Conservation (phyloP, 2,888 invertebrate genomes). For the Hypercompe scribonia region DNA sequence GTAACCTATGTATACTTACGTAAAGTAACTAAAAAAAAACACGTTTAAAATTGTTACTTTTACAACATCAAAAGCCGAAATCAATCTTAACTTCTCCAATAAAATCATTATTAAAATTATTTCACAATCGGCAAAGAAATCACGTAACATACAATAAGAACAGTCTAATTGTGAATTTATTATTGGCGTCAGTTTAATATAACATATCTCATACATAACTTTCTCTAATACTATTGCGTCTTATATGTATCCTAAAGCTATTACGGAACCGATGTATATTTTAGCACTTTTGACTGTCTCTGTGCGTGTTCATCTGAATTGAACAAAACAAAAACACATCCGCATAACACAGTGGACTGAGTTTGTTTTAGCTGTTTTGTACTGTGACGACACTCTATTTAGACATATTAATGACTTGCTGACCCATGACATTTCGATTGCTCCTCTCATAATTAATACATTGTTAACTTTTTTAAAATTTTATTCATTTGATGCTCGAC, state of each 20-base stretch:
- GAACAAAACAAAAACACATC: no score
- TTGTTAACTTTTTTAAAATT: no score
- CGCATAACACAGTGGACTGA: no score
- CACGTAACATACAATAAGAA: conserved; percentile 1
- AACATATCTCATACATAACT: neutral
- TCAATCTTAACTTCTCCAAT: neutral
- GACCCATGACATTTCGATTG: no score
- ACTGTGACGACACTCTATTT: no score
- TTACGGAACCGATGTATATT: neutral
- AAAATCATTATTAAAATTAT: neutral
- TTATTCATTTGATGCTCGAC: no score
- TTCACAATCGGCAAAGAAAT: neutral
- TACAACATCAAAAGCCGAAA: neutral
- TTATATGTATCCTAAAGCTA: conserved; percentile 2
- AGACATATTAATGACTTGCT: no score
- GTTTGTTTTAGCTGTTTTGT: no score
- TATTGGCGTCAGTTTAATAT: neutral
- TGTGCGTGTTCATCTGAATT: neutral
- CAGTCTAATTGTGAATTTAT: neutral
- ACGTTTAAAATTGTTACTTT: neutral
- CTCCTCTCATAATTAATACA: no score
- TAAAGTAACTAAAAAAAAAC: no score
- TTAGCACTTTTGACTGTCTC: neutral
- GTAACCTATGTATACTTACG: no score
- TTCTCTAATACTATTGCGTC: conserved; percentile 1